Conservation (phyloP, 2,113 vertebrate genomes). For the Brachyhypopomus gauderio region DNA sequence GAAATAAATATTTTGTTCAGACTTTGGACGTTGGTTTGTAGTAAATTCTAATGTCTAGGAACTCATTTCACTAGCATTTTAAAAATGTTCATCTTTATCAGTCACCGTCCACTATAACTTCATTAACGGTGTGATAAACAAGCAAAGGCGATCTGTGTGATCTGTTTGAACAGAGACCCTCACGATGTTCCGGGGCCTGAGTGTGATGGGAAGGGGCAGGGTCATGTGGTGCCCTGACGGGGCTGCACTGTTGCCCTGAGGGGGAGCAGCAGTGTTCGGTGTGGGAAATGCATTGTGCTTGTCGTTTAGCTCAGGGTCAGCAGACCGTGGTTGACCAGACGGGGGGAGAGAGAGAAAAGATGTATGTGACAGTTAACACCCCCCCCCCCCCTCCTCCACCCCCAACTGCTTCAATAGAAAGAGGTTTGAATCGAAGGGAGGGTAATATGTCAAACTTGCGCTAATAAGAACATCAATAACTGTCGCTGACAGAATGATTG, state of each 20-base stretch:
- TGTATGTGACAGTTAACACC: background rate
- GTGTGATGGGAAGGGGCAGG: background rate
- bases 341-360: slow-evolving; percentile 11
- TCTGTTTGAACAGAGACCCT: too few species aligned
- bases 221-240: background rate
- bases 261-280: slow-evolving; percentile 28
- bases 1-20: too few species aligned
- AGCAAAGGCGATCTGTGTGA: too few species aligned
- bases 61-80: too few species aligned
- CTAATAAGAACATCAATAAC: slow-evolving; percentile 36
- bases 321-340: slow-evolving; percentile 4
- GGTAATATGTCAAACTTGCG: slow-evolving; percentile 6
- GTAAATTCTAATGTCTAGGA: too few species aligned
- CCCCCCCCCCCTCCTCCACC: background rate
- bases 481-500: background rate
- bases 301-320: slow-evolving; percentile 28
- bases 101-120: too few species aligned
- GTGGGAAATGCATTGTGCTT: slow-evolving; percentile 29
- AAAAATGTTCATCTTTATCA: too few species aligned
- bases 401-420: background rate
- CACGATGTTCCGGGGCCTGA: too few species aligned
- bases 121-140: too few species aligned
- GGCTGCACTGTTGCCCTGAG: background rate
- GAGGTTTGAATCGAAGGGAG: background rate
- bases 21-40: too few species aligned